Evolutionary conservation across 2,888 invertebrate genomes (phyloP), one percentile per base, ranked within the genome.

Genomic region (Eupeodes latifasciatus): DNA sequence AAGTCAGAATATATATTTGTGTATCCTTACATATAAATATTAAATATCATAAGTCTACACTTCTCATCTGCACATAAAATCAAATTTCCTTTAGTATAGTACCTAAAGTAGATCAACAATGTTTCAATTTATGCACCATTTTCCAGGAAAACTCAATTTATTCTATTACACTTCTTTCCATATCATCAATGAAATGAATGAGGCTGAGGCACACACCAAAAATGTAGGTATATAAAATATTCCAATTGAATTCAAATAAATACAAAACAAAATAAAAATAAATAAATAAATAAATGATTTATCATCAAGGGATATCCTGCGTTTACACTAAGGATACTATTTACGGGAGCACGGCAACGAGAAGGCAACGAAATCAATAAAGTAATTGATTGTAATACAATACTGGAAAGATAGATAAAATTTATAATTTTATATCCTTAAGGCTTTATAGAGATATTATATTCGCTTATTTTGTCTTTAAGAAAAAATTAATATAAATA

Each of bases 131-230:
- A 36, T 59, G 59, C 59, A 7, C 59, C 34, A 36, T 59, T 59
- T 59, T 6, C 47, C 59, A 59, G 59, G 59, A 59, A 59, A 59
- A 10, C 59, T 59, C 59, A 59, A 59, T 59, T 59, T 59, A 59
- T 34, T 59, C 59, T 59, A 36, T 59, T 34, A n/a, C 36, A 59
- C 36, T 59, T 59, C 34, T 59, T 14, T n/a, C 14, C 11, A 9
- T 47, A 2, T 11, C 40, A 0, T 57, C 12, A 57, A 57, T 57
- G 27, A 27, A 27, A 27, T 27, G 27, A 27, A 27, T 27, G 27
- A 27, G 27, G 27, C 27, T 27, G 27, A 59, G 14, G 6, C 7
- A 12, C 12, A 59, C 14, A 59, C 14, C 59, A n/a, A 59, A 40
- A 40, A 40, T 40, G 4, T 40, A 40, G 27, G 3, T 40, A 40